Base-by-base conservation (phyloP, 2,113 vertebrate species). In the Hippolais icterina region DNA sequence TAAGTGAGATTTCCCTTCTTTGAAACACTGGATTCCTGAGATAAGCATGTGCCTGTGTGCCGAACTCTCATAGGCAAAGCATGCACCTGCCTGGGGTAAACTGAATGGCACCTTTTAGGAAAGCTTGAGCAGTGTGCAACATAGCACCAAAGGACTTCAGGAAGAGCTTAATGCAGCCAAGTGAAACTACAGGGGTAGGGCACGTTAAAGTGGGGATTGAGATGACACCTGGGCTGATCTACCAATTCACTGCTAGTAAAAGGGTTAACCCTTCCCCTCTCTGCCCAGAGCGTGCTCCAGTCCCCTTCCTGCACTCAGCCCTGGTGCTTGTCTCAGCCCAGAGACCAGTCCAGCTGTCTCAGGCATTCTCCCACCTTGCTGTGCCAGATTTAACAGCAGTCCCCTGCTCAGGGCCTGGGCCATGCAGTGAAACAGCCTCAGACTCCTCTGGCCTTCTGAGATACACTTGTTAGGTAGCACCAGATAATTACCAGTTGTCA, bases 131-230 rank as follows among this genome's bases (percentile, higher is more conserved):
- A 18, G 18, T 22, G 18, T 57, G 28, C 33, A 54, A 22, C 85
- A 57, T 0, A 29, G 8, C 20, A 41, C 35, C 46, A 33, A 12
- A 53, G 33, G 28, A 12, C 22, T 64, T 87, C 3, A 59, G 33
- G 47, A 56, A 2, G 17, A 56, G 21, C 10, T 5, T 31, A 44
- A 41, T 0, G 0, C 24, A 88, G 29, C 37, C 39, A 31, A 56
- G 29, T 10, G 22, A 64, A 82, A 52, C 20, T 15, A 5, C 28
- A 57, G 42, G 35, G 33, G 11, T 5, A 56, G 31, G 18, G 39
- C 41, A 23, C 0, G 0, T 52, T 37, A 33, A 17, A 24, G 35
- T 54, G 33, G 61, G 74, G 54, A 54, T 71, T 75, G 24, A 53
- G 52, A 15, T 54, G 82, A 13, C 28, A 22, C 18, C 41, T 49